These are phyloP conservation scores for Cromileptes altivelis DNA, from an alignment of 2,113 vertebrate species.

Conservation along the genomic window DNA sequence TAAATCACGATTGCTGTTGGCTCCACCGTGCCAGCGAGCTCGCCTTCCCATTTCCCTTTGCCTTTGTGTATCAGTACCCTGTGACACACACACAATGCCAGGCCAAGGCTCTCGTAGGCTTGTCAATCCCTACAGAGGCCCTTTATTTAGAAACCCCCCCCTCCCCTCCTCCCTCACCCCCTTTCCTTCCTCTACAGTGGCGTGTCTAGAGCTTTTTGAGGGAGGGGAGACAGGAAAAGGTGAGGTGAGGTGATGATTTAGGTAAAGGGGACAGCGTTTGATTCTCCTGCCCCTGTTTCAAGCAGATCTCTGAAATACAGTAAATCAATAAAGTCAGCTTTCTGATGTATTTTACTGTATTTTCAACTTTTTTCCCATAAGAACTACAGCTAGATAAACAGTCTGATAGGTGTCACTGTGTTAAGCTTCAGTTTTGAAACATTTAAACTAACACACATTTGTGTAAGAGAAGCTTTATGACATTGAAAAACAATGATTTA, in stretches of 20 bases:
- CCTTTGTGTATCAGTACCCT: conserved; percentile 76
- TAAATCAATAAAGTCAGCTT: neutral
- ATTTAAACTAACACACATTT: conserved; percentile 7
- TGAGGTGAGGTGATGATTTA: conserved; percentile 27
- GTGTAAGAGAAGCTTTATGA: conserved; percentile 27
- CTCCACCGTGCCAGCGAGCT: conserved; percentile 51
- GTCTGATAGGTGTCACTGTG: neutral
- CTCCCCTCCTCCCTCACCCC: conserved; percentile 23
- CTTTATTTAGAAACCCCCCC: conserved; percentile 67
- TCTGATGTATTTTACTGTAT: neutral
- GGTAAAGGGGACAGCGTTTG: conserved; percentile 18
- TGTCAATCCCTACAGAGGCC: conserved; percentile 63
- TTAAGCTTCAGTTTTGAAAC: neutral
- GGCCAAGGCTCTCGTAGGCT: conserved; percentile 74
- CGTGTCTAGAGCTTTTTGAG: conserved; percentile 48
- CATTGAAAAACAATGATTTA: conserved; percentile 22
- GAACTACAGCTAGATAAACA: neutral
- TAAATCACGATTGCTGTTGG: conserved; percentile 70
- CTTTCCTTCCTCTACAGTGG: conserved; percentile 43
- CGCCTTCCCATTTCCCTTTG: conserved; percentile 57
- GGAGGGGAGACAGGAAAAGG: conserved; percentile 2
- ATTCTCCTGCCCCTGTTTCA: neutral
- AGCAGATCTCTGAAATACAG: neutral
- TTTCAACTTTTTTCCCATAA: neutral
- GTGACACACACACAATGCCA: conserved; percentile 84